Conservation (phyloP, 2,797 vertebrate species). For the Dermochelys coriacea region DNA sequence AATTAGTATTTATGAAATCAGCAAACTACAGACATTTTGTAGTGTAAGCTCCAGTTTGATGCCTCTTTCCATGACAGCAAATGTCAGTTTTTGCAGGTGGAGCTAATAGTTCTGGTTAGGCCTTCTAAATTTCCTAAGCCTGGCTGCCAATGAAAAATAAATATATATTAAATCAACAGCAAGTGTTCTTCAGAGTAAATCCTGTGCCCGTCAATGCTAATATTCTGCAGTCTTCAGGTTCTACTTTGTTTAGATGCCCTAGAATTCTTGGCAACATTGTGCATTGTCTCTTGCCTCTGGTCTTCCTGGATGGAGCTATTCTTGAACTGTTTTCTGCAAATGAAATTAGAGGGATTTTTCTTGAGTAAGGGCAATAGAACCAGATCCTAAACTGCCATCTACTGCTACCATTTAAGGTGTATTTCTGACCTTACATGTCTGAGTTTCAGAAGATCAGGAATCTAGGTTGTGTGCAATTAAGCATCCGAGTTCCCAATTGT, state of each 20-base stretch:
- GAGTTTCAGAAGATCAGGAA: too few relatives aligned
- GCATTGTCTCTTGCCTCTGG: neutral
- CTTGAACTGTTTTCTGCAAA: neutral
- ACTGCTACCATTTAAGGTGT: neutral
- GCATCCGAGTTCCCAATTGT: neutral
- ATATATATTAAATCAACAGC: neutral
- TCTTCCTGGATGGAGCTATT: accelerated
- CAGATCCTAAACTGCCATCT: neutral
- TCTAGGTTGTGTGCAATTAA: neutral
- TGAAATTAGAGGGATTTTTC: neutral
- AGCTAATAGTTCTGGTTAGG: neutral
- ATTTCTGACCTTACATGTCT: neutral
- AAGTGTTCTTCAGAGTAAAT: neutral
- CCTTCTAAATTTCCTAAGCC: neutral
- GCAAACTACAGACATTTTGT: neutral
- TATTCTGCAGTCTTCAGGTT: neutral
- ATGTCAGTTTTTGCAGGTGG: neutral
- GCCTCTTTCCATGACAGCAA: neutral
- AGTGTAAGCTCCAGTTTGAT: neutral
- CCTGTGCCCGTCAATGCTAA: neutral
- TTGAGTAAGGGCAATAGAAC: neutral
- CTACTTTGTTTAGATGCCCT: neutral
- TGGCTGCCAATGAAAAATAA: neutral
- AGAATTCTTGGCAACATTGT: neutral
- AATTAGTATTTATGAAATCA: neutral